phyloP scores from a whole-genome alignment of 2,888 invertebrate species.

The Drosophila monieri region DNA sequence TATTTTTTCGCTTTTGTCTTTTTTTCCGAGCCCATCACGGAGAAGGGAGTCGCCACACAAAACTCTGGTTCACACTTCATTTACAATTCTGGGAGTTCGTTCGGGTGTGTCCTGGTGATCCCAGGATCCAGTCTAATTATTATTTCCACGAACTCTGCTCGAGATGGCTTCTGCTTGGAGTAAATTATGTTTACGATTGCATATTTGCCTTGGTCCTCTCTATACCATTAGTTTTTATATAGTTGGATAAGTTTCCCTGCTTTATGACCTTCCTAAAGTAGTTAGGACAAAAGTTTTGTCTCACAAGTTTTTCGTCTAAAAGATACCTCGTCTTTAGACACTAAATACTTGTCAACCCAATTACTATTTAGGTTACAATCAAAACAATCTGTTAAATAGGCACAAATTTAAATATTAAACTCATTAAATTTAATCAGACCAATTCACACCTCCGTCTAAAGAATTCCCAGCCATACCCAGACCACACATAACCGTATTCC shows the following conservation, averaged over 20 bases:
- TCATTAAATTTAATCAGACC: conserved; percentile 41
- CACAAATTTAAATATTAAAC: conserved; percentile 33
- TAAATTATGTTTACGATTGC: conserved; percentile 75
- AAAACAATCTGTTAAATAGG: conserved; percentile 14
- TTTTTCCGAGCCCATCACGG: neutral
- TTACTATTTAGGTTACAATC: neutral
- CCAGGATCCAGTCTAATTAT: conserved; percentile 65
- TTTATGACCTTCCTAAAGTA: conserved; percentile 48
- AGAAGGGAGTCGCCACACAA: conserved; percentile 23
- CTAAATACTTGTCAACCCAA: neutral
- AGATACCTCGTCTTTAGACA: neutral
- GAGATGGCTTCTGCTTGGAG: conserved; percentile 54
- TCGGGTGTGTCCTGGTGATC: conserved; percentile 48
- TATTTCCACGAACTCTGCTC: conserved; percentile 67
- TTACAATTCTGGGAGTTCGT: conserved; percentile 69
- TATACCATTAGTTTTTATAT: conserved; percentile 65
- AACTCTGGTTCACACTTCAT: conserved; percentile 78
- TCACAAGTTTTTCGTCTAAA: neutral
- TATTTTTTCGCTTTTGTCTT: conserved; percentile 48
- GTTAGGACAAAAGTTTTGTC: conserved; percentile 45
- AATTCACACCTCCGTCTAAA: conserved; percentile 38
- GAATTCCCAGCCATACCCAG: conserved; percentile 11
- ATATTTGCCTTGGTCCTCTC: conserved; percentile 27
- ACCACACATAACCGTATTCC: conserved; percentile 35
- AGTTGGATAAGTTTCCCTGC: conserved; percentile 6